A percentile compares a stretch with the other conserved stretches of the same genome.
Evolutionary conservation across 2,113 vertebrate genomes (phyloP).

Genomic region (Ammodytes dubius): DNA sequence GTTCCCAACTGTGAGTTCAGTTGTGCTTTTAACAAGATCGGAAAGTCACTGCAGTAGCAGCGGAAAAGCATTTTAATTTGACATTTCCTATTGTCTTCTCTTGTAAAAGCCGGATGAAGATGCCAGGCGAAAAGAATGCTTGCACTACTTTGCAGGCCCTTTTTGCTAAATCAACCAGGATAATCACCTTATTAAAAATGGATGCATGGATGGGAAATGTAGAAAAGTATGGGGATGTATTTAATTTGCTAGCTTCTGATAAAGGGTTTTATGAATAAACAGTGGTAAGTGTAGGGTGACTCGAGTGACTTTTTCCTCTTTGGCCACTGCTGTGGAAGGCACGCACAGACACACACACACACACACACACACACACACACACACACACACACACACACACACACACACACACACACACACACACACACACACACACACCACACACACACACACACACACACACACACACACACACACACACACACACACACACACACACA

Average conservation of each 20-base stretch:
- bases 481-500: neutral
- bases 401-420: neutral
- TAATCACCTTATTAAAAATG: neutral
- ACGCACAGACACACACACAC: slow-evolving; percentile 11
- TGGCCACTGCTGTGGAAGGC: slow-evolving; percentile 15
- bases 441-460: neutral
- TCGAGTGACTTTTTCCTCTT: slow-evolving; percentile 11
- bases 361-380: slow-evolving; percentile 11
- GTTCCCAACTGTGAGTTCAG: slow-evolving; percentile 11
- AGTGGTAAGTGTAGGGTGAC: neutral
- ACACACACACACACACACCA: slow-evolving; percentile 11
- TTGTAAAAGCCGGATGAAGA: neutral
- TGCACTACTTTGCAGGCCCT: neutral
- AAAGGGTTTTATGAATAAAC: neutral
- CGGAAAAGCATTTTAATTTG: slow-evolving; percentile 15
- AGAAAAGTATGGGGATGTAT: neutral
- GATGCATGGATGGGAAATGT: neutral
- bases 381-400: neutral
- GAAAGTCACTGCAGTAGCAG: slow-evolving; percentile 15
- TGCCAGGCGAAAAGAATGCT: neutral
- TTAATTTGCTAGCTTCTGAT: slow-evolving; percentile 17
- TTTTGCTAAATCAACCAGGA: neutral
- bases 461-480: slow-evolving; percentile 22
- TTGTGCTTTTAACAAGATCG: slow-evolving; percentile 23
- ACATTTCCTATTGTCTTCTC: slow-evolving; percentile 12